Percentiles rank a stretch among this genome's conserved stretches.
Conservation (phyloP, 2,113 vertebrate species). For the Oreocharis arfaki region DNA sequence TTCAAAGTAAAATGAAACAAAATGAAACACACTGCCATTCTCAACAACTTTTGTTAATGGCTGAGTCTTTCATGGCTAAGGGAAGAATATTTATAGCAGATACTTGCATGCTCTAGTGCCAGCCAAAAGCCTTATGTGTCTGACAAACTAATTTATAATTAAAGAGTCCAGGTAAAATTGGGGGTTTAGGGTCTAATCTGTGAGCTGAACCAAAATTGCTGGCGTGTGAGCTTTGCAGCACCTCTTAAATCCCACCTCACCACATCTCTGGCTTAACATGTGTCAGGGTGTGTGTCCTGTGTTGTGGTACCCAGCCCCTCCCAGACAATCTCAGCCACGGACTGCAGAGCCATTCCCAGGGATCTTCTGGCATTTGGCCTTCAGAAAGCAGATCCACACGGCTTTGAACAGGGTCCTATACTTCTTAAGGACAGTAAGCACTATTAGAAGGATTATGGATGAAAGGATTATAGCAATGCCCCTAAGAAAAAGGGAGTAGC, state of each 20-base stretch:
- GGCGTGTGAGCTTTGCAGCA: background rate
- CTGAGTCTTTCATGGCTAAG: background rate
- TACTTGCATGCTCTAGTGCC: background rate
- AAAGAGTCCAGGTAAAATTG: background rate
- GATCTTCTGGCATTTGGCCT: background rate
- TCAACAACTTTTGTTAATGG: background rate
- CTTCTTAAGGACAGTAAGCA: background rate
- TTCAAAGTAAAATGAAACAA: background rate
- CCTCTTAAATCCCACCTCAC: background rate
- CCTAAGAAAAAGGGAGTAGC: background rate
- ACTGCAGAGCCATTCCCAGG: background rate
- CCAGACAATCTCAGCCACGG: fast-evolving
- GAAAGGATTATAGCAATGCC: background rate
- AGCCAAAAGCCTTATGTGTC: background rate
- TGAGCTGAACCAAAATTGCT: background rate
- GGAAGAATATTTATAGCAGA: background rate
- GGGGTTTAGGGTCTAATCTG: background rate
- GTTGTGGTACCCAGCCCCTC: background rate
- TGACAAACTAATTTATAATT: background rate
- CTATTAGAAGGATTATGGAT: background rate
- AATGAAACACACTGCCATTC: background rate
- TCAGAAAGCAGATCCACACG: fast-evolving
- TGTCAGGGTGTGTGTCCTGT: background rate
- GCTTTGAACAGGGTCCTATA: background rate
- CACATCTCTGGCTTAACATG: background rate